Evolutionary conservation across 2,888 invertebrate genomes (phyloP).

Genomic region (Sarcophaga variegata): DNA sequence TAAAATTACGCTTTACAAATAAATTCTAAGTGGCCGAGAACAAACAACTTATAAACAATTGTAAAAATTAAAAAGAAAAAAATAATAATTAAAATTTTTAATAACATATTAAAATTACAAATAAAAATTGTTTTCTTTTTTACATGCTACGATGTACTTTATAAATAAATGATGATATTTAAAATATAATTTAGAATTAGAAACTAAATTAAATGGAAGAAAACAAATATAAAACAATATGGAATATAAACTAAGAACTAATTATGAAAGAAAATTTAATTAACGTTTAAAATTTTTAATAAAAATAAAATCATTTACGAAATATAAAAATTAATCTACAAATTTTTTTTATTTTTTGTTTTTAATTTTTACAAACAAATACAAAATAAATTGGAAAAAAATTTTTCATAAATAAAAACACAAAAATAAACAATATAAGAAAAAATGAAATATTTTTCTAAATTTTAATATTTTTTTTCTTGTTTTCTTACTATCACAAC

Average conservation of each 20-base stretch:
- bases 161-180: neutral
- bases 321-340: no score
- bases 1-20: constrained; percentile 24
- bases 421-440: neutral
- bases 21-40: neutral
- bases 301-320: constrained; percentile 12
- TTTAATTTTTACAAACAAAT: constrained; percentile 29
- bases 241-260: constrained; percentile 3
- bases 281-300: constrained; percentile 7
- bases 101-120: constrained; percentile 20
- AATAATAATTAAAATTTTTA: constrained; percentile 7
- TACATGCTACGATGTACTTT: constrained; percentile 1
- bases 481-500: constrained; percentile 45
- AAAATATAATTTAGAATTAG: neutral
- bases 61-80: constrained; percentile 12
- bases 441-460: no score
- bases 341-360: neutral
- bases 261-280: constrained; percentile 10
- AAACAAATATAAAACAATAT: neutral
- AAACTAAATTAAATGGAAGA: neutral
- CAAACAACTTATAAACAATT: constrained; percentile 1
- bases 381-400: constrained; percentile 16
- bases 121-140: neutral
- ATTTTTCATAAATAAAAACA: neutral
- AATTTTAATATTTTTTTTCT: neutral